Evolutionary conservation across 2,888 invertebrate species (phyloP).

Genomic region (Hirtodrosophila histrioides): DNA sequence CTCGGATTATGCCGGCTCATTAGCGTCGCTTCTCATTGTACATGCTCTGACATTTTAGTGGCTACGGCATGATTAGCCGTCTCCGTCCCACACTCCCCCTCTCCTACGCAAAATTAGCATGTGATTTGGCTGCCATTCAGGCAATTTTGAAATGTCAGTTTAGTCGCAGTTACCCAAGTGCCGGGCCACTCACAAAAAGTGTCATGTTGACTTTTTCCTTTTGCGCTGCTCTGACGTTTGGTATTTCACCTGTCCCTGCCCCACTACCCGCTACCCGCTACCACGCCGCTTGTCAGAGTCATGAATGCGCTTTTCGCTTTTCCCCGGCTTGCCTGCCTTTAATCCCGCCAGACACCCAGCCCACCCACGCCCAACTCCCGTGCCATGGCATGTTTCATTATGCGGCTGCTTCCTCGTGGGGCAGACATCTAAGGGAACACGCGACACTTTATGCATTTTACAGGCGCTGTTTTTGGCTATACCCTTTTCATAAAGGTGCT

Average conservation of each 20-base stretch:
- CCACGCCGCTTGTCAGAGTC: slow-evolving; percentile 15
- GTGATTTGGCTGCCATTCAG: slow-evolving; percentile 69
- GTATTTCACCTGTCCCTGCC: slow-evolving; percentile 31
- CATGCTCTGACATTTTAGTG: slow-evolving; percentile 61
- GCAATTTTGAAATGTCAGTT: slow-evolving; percentile 61
- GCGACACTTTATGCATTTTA: slow-evolving; percentile 43
- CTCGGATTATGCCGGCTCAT: slow-evolving; percentile 63
- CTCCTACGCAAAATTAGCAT: slow-evolving; percentile 59
- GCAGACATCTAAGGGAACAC: background rate
- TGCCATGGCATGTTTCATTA: slow-evolving; percentile 36
- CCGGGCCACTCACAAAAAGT: slow-evolving; percentile 42
- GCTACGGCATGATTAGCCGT: slow-evolving; percentile 60
- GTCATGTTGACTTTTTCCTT: slow-evolving; percentile 40
- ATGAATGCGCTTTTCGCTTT: slow-evolving; percentile 57
- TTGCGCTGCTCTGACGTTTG: slow-evolving; percentile 24
- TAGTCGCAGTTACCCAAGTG: slow-evolving; percentile 44
- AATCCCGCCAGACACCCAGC: slow-evolving; percentile 45
- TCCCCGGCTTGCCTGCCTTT: slow-evolving; percentile 34
- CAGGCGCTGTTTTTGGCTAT: slow-evolving; percentile 8
- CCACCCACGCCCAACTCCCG: background rate
- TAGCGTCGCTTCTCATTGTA: slow-evolving; percentile 66
- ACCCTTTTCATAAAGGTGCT: background rate
- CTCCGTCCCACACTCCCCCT: background rate
- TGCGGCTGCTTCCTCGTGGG: slow-evolving; percentile 25
- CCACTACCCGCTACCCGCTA: background rate